A percentile compares a stretch with the other conserved stretches of the same genome.
These are phyloP conservation scores for Holocentrus rufus DNA, from an alignment of 2,797 vertebrate species.

Conservation along the genomic window DNA sequence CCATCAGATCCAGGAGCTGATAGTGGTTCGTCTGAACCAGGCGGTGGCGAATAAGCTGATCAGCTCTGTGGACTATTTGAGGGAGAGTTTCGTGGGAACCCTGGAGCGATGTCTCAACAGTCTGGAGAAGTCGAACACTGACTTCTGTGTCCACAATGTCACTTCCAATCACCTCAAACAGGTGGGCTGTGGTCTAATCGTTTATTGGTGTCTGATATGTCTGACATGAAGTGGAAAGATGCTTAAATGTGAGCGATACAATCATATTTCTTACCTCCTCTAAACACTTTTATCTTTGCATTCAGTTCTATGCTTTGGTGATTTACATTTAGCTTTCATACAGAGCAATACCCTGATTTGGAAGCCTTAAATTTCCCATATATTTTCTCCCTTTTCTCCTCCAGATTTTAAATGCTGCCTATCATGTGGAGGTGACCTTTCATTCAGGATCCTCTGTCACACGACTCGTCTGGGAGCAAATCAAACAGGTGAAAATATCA, in stretches of 20 bases:
- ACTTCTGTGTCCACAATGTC: conserved; percentile 87
- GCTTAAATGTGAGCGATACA: not conserved
- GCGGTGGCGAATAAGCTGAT: conserved; percentile 97
- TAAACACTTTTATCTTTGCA: no score
- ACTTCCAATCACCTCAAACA: conserved; percentile 94
- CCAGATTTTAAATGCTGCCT: conserved; percentile 97
- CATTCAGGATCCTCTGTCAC: conserved; percentile 96
- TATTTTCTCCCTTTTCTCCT: conserved; percentile 17
- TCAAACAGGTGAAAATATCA: conserved; percentile 89
- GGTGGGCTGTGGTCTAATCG: conserved; percentile 61
- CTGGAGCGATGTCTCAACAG: conserved; percentile 94
- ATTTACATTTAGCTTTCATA: not conserved
- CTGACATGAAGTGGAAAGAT: not conserved
- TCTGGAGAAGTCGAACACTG: conserved; percentile 91
- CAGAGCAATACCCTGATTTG: no score
- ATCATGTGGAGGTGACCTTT: conserved; percentile 98
- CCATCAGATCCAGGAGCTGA: conserved; percentile 96
- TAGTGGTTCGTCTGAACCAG: conserved; percentile 92
- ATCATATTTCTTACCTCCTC: no score
- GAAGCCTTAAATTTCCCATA: not conserved
- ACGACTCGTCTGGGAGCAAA: conserved; percentile 96
- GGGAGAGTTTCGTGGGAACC: conserved; percentile 97
- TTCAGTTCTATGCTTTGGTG: not conserved
- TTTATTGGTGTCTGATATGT: not conserved
- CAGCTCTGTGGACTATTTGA: conserved; percentile 95